Evolutionary conservation across 2,888 invertebrate genomes (phyloP), one percentile per base, ranked within the genome.

Genomic region (Protula sp.): DNA sequence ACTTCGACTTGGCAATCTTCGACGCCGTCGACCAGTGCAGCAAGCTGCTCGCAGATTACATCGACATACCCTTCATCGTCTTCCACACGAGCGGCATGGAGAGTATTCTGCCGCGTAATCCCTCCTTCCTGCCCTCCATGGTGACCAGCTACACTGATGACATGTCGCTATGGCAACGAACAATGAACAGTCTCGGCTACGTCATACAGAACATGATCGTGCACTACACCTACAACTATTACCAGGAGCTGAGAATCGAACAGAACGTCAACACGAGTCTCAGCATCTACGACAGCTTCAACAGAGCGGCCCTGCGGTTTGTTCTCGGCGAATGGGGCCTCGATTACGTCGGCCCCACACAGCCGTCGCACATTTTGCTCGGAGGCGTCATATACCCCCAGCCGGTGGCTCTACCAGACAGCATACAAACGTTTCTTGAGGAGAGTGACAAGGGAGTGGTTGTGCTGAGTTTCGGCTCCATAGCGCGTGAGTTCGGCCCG

Each of bases 281-380:
- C 4, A 48, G 51, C 47, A 26, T 61, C 24, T 24, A 30, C 22
- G 56, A 60, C 47, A 58, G 45, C 31, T 63, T 47, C 48, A 30
- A 58, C 5, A 30, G 52, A 19, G 60, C 60, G 2, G 45, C 63
- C 3, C 47, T 63, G n/a, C 45, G 57, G 30, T 58, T 63, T 48
- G 57, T 61, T n/a, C 52, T 58, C 1, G 63, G 63, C 2, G 58
- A 63, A 28, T 58, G 47, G 31, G 60, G 47, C 9, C 29, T 63
- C n/a, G 63, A 63, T 45, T 63, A 63, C 54, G 58, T 55, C 5
- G 60, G 63, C 5, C 63, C 63, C 4, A 50, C 58, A n/a, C 55
- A 55, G 28, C 63, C 63, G 0, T 51, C 55, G 14, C 48, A 55
- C 19, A 54, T 61, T 3, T 45, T 58, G 30, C 26, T 63, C 5